phyloP scores from a whole-genome alignment of 2,797 vertebrate genomes.

The Trematomus bernacchii region DNA sequence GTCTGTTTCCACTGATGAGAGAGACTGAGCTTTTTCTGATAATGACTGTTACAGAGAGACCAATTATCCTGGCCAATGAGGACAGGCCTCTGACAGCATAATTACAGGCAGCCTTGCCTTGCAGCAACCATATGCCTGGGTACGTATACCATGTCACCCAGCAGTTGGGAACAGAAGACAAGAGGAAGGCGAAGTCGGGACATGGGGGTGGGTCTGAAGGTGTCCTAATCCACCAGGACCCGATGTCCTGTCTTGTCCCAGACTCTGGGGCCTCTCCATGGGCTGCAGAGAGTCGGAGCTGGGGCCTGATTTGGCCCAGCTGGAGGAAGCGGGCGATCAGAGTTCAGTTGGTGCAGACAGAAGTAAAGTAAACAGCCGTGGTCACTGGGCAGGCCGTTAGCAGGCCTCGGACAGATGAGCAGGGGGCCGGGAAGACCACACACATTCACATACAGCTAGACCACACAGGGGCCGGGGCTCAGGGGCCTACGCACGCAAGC shows the following conservation, averaged over 20 bases:
- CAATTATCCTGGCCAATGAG: constrained; percentile 82
- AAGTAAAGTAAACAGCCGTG: constrained; percentile 99
- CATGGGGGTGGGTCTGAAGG: constrained; percentile 66
- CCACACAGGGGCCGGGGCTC: constrained; percentile 85
- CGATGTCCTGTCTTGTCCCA: constrained; percentile 76
- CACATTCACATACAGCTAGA: constrained; percentile 81
- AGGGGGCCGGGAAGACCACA: constrained; percentile 86
- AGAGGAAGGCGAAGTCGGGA: constrained; percentile 51
- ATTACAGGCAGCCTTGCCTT: constrained; percentile 77
- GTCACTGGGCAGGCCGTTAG: constrained; percentile 98
- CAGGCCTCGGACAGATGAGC: constrained; percentile 98
- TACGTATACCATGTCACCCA: constrained; percentile 61
- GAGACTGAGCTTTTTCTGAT: constrained; percentile 74
- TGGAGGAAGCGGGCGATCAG: constrained; percentile 96
- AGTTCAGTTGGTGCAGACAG: constrained; percentile 97
- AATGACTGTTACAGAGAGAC: constrained; percentile 79
- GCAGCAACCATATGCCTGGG: constrained; percentile 67
- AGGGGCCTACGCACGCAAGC: constrained; percentile 88
- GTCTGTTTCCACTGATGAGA: constrained; percentile 73
- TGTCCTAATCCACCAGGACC: constrained; percentile 76
- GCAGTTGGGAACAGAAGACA: constrained; percentile 56
- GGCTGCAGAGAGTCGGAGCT: constrained; percentile 76
- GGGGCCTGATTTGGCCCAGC: constrained; percentile 96
- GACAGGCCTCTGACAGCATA: constrained; percentile 83
- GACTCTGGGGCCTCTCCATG: constrained; percentile 74